phyloP scores from a whole-genome alignment of 2,888 invertebrate species.

The Synergus gifuensis region DNA sequence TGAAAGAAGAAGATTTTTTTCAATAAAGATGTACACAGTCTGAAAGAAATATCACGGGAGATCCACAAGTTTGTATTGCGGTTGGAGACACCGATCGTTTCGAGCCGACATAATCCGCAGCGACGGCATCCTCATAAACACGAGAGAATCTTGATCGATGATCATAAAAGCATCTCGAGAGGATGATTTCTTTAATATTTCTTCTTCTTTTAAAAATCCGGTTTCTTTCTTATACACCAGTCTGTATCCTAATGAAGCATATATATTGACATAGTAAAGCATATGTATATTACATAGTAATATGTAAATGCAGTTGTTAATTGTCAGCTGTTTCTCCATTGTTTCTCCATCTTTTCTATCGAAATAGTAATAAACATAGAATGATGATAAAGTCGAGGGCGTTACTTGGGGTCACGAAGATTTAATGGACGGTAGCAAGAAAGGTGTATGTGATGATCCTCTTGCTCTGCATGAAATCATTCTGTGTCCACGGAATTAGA shows the following conservation, averaged over 20 bases:
- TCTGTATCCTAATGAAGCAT: background rate
- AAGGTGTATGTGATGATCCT: conserved; percentile 12
- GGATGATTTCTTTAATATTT: conserved; percentile 18
- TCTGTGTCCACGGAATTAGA: conserved; percentile 60
- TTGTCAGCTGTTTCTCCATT: no score
- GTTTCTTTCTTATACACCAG: background rate
- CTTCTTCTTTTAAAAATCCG: conserved; percentile 21
- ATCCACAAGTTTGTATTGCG: conserved; percentile 36
- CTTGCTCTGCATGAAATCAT: conserved; percentile 48
- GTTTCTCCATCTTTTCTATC: no score
- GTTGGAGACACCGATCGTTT: conserved; percentile 18
- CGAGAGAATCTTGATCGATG: conserved; percentile 34
- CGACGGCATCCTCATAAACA: conserved; percentile 30
- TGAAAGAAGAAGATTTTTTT: background rate
- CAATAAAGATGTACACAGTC: background rate
- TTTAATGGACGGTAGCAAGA: background rate
- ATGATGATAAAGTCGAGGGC: background rate
- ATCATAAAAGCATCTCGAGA: conserved; percentile 25
- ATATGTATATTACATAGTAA: no score
- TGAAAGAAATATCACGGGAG: conserved; percentile 2
- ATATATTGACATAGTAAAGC: background rate
- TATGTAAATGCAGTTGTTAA: no score
- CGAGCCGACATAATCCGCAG: conserved; percentile 24
- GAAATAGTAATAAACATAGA: no score
- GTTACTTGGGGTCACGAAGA: background rate